A percentile compares a stretch with the other conserved stretches of the same genome.
phyloP scores from a whole-genome alignment of 2,113 vertebrate genomes.

The Nothoprocta pentlandii region DNA sequence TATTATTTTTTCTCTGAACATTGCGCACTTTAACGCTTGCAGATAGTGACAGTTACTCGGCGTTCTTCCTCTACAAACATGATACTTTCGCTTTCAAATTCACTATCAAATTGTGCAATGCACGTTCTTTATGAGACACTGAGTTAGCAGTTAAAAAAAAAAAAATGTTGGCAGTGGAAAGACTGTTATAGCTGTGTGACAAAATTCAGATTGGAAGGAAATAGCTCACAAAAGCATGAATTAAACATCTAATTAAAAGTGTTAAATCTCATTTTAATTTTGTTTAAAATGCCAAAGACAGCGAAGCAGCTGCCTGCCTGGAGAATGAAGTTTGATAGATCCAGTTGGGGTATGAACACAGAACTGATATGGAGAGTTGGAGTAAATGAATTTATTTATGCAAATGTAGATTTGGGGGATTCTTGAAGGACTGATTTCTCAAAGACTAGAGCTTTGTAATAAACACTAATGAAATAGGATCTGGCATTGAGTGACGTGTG shows the following conservation, averaged over 20 bases:
- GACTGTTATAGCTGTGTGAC: constrained; percentile 57
- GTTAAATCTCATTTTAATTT: constrained; percentile 67
- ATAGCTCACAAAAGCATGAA: constrained; percentile 68
- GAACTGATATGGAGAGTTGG: neutral
- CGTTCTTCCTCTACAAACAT: constrained; percentile 12
- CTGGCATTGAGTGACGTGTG: neutral
- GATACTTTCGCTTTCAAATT: constrained; percentile 65
- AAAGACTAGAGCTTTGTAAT: neutral
- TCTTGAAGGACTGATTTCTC: neutral
- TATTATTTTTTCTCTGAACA: neutral
- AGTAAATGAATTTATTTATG: neutral
- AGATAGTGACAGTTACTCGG: constrained; percentile 38
- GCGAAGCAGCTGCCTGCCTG: constrained; percentile 44
- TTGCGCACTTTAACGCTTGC: neutral
- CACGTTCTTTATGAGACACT: constrained; percentile 36
- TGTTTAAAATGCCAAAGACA: constrained; percentile 50
- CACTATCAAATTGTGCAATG: constrained; percentile 46
- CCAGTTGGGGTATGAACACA: neutral
- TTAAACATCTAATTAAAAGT: constrained; percentile 76
- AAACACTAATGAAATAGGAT: neutral
- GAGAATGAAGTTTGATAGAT: constrained; percentile 14
- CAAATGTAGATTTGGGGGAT: neutral
- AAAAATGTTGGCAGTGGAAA: neutral
- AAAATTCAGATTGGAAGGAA: constrained; percentile 69
- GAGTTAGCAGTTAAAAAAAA: constrained; percentile 28